Evolutionary conservation across 2,888 invertebrate species (phyloP).

Genomic region (Ditylenchus weischeri): DNA sequence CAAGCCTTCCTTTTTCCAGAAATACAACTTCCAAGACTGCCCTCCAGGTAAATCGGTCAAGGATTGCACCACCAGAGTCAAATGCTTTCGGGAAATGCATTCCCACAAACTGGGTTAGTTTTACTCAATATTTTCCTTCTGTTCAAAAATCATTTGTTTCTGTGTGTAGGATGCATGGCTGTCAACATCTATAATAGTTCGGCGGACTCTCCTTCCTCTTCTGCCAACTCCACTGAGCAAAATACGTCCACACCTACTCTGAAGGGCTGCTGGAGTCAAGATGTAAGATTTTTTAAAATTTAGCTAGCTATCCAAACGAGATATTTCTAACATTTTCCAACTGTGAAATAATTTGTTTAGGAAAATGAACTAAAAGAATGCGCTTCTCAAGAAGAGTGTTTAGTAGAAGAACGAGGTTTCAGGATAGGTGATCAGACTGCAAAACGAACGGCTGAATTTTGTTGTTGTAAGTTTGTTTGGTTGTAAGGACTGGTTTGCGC

Average conservation of each 20-base stretch:
- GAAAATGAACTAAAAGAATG: conserved; percentile 35
- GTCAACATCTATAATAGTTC: conserved; percentile 31
- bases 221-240: conserved; percentile 1
- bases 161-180: conserved; percentile 35
- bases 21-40: conserved; percentile 14
- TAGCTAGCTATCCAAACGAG: no score
- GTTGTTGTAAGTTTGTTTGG: conserved; percentile 44
- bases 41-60: conserved; percentile 4
- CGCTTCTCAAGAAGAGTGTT: conserved; percentile 28
- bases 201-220: conserved; percentile 8
- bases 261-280: conserved; percentile 38
- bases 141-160: not conserved
- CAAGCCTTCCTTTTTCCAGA: conserved; percentile 15
- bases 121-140: not conserved
- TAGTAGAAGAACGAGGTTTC: conserved; percentile 30
- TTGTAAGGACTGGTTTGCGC: no score
- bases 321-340: no score
- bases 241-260: conserved; percentile 16
- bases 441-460: conserved; percentile 29
- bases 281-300: not conserved
- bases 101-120: conserved; percentile 31
- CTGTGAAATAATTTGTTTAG: not conserved
- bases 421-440: conserved; percentile 20
- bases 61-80: conserved; percentile 24
- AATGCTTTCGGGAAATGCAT: conserved; percentile 32